Evolutionary conservation across 2,888 invertebrate genomes (phyloP).

Genomic region (Eristalis intricaria): DNA sequence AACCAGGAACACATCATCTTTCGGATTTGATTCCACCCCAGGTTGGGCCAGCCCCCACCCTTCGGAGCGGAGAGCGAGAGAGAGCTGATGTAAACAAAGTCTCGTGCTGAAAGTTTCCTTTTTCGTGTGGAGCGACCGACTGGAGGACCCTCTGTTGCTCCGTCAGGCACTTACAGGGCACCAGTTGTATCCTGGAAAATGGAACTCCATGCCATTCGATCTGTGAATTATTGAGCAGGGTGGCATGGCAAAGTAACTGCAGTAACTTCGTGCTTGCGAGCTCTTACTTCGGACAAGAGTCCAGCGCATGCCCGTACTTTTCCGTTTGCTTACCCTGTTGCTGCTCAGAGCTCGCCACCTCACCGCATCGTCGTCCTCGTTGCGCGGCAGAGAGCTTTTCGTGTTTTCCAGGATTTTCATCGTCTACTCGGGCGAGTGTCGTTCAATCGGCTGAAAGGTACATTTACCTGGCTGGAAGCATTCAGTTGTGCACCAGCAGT

Average conservation of each 20-base stretch:
- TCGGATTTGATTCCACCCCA: background rate
- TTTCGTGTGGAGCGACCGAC: background rate
- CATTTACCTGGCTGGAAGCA: constrained; percentile 66
- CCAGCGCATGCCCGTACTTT: constrained; percentile 60
- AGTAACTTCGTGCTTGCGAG: constrained; percentile 54
- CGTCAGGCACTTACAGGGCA: background rate
- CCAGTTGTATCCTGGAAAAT: constrained; percentile 53
- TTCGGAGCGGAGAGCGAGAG: background rate
- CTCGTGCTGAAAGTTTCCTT: constrained; percentile 36
- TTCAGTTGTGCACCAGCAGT: constrained; percentile 69
- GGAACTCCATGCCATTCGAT: constrained; percentile 12
- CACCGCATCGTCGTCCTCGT: background rate
- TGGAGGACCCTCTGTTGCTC: constrained; percentile 36
- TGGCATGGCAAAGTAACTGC: constrained; percentile 62
- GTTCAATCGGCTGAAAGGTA: constrained; percentile 56
- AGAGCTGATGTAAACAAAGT: constrained; percentile 43
- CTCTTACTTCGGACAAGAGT: background rate
- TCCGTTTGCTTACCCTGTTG: constrained; percentile 54
- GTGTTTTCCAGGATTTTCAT: constrained; percentile 59
- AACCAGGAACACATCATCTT: background rate
- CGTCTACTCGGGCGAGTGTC: constrained; percentile 5
- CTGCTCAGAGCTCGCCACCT: constrained; percentile 16
- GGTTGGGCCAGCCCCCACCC: background rate
- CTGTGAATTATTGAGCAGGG: constrained; percentile 54
- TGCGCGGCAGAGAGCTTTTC: constrained; percentile 35